Conservation (phyloP, 2,797 vertebrate species). For the Sebastes trivittatus region DNA sequence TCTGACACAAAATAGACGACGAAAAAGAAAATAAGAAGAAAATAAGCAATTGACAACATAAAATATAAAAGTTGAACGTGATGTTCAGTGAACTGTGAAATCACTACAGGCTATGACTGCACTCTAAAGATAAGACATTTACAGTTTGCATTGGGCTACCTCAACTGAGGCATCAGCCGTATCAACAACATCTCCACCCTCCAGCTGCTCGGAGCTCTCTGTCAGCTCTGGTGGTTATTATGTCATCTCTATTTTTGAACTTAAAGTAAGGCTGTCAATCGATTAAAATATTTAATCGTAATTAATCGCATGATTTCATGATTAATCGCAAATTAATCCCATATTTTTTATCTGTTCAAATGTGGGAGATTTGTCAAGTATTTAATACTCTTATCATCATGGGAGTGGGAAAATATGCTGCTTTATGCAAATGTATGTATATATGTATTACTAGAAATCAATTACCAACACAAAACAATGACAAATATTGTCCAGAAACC, state of each 20-base stretch:
- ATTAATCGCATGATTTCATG: too few species aligned
- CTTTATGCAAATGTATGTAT: too few species aligned
- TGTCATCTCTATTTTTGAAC: background rate
- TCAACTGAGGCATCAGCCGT: background rate
- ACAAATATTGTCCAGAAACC: too few species aligned
- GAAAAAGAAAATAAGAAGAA: background rate
- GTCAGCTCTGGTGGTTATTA: background rate
- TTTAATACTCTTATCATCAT: too few species aligned
- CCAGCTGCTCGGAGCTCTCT: background rate
- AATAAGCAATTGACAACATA: background rate
- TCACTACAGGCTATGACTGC: constrained; percentile 4
- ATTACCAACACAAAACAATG: too few species aligned
- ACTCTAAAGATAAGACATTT: constrained; percentile 30
- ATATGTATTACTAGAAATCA: too few species aligned
- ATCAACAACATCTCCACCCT: constrained; percentile 19
- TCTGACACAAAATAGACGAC: background rate
- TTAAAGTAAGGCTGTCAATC: background rate
- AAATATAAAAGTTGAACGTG: constrained; percentile 3
- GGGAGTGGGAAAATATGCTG: too few species aligned
- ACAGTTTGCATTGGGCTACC: background rate
- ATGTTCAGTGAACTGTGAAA: constrained; percentile 14
- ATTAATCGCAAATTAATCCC: too few species aligned
- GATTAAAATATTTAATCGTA: too few species aligned
- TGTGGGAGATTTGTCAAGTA: too few species aligned
- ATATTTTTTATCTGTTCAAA: too few species aligned